Base-by-base conservation (phyloP, 2,113 vertebrate genomes). In the Nycticorax nycticorax region DNA sequence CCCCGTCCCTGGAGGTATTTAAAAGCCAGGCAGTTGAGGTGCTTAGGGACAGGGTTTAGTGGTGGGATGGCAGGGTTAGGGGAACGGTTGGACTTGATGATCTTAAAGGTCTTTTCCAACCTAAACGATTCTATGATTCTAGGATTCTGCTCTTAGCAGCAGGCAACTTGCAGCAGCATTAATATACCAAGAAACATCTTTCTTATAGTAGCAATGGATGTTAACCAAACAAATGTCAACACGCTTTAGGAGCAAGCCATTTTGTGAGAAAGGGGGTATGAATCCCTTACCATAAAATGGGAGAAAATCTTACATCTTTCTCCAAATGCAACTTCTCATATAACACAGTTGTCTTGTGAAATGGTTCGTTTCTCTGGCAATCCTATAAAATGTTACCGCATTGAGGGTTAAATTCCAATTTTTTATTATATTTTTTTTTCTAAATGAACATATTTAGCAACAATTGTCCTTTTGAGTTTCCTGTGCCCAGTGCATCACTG, bases 391-490 rank as follows among this genome's bases (percentile, higher is more conserved):
- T 12, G 17, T 12, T 30, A 1, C 39, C 19, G 67, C 57, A 12
- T 0, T 24, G 41, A 91, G 89, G 45, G 89, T 92, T 92, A 92
- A 94, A 78, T 43, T 66, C 32, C 22, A 66, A 69, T 52, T 45
- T 45, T 62, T 52, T 48, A 10, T 55, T 50, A 9, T 37, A n/a
- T 74, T 90, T 81, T 88, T 83, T 27, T n/a, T 33, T 5, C 37
- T 62, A 24, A 66, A 69, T 10, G 39, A 37, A 76, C 73, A 50
- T 85, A 94, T 97, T 97, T 96, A 97, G 95, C 87, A 97, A 92
- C 96, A 79, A 93, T 96, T 96, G 89, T 92, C 92, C 89, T 88
- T 92, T 95, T 63, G 84, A 92, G 27, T 97, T 95, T 97, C 94
- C 95, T 95, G 91, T 88, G 80, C 77, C 86, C 74, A 91, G 77